phyloP scores from a whole-genome alignment of 2,888 invertebrate genomes.

The Tribolium freemani region DNA sequence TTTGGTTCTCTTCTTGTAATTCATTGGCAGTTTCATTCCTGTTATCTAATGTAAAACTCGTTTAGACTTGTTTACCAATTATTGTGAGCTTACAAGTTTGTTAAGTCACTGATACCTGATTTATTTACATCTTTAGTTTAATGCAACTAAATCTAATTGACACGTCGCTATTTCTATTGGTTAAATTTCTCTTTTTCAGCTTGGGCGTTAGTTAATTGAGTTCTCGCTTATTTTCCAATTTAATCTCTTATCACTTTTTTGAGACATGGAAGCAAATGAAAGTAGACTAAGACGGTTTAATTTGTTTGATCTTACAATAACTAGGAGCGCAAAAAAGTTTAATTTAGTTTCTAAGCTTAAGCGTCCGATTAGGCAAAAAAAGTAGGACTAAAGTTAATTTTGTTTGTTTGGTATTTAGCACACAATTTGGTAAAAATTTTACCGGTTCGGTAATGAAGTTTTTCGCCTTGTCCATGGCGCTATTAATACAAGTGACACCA shows the following conservation, averaged over 20 bases:
- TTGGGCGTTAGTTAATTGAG: not conserved
- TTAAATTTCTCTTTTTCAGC: not conserved
- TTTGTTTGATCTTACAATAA: not conserved
- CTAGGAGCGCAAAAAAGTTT: not conserved
- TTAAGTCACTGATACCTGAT: not conserved
- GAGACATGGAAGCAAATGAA: not conserved
- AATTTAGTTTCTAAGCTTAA: not conserved
- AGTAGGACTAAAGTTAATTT: not conserved
- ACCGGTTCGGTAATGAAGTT: not conserved
- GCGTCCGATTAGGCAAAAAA: not conserved
- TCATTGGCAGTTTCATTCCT: slow-evolving; percentile 19
- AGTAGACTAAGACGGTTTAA: not conserved
- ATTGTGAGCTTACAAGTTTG: slow-evolving; percentile 12
- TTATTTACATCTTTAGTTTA: slow-evolving; percentile 8
- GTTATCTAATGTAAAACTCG: slow-evolving; percentile 17
- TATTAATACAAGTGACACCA: slow-evolving; percentile 9
- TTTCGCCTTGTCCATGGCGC: not conserved
- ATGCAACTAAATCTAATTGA: slow-evolving; percentile 5
- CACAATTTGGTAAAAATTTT: not conserved
- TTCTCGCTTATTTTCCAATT: not conserved
- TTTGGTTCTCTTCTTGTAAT: slow-evolving; percentile 1
- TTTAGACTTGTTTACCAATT: slow-evolving; percentile 28
- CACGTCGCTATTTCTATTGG: not conserved
- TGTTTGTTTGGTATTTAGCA: not conserved
- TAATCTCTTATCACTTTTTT: not conserved